Evolutionary conservation across 2,797 vertebrate genomes (phyloP).

Genomic region (Gallirallus australis): DNA sequence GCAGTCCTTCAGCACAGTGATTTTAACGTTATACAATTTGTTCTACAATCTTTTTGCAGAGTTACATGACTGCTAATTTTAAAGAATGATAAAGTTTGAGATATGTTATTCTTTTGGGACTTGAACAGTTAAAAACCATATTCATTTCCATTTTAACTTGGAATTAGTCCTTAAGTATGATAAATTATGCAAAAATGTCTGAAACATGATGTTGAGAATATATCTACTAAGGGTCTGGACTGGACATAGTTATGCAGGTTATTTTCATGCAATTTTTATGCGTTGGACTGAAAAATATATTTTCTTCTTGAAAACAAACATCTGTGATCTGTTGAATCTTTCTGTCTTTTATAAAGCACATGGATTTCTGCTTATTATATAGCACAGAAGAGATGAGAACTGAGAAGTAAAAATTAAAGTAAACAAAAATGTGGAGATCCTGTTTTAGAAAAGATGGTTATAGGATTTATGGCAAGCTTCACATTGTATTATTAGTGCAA

Average conservation of each 20-base stretch:
- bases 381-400: not conserved
- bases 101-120: constrained; percentile 41
- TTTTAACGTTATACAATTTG: constrained; percentile 64
- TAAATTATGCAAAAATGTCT: not conserved
- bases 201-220: not conserved
- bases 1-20: constrained; percentile 60
- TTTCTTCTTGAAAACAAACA: not conserved
- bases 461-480: not conserved
- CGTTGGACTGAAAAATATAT: not conserved
- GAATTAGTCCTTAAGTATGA: constrained; percentile 23
- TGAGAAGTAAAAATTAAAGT: not conserved
- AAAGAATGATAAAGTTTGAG: constrained; percentile 60
- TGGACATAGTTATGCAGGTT: not conserved
- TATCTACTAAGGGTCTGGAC: not conserved
- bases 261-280: constrained; percentile 23
- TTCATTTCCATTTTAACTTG: constrained; percentile 60
- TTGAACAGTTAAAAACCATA: constrained; percentile 35
- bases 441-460: not conserved
- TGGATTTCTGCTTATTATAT: not conserved
- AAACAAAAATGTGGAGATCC: not conserved
- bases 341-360: not conserved
- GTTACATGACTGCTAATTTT: constrained; percentile 73
- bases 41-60: constrained; percentile 63
- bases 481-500: not conserved
- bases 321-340: not conserved